Evolutionary conservation across 2,888 invertebrate genomes (phyloP), one percentile per base, ranked within the genome.

Genomic region (Pammene fasciana): DNA sequence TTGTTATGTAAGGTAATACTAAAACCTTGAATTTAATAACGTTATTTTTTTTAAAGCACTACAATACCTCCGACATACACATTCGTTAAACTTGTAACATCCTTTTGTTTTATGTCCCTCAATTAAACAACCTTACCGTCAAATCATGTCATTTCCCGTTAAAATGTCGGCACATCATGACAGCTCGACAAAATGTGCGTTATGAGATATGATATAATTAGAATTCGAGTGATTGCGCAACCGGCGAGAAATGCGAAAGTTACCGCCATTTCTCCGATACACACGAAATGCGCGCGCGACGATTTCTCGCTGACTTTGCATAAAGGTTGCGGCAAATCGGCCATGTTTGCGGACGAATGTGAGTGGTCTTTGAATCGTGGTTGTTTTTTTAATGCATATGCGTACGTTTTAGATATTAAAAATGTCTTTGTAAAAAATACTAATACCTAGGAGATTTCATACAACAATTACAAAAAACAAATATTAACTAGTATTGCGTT

Each of bases 301-400:
- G 84, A 85, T 85, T 86, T 87, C 87, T 82, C 82, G 79, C 82
- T 85, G 84, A 85, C 85, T 84, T 79, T 75, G 84, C 86, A 86
- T 78, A 79, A 81, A 76, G 76, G 60, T 60, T 59, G 50, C 50
- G 50, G 55, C 34, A 18, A 43, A 68, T 64, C 50, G 45, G 18
- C 18, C 57, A 50, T 36, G 60, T 48, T 57, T 41, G 38, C 9
- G 54, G 18, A 3, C 57, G 57, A 59, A 59, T 57, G 57, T 43
- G 57, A 43, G 57, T 6, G 16, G 1, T 13, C 16, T 60, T 14
- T 36, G 6, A 11, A 3, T 16, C 13, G 7, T 14, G 16, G 7
- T 16, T 36, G 7, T 34, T 46, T 55, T 38, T 14, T 11, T n/a
- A n/a, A n/a, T n/a, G n/a, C n/a, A n/a, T 4, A 52, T 5, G 50